Conservation (phyloP, 1,140 invertebrate species). For the Drosophila seguyi region DNA sequence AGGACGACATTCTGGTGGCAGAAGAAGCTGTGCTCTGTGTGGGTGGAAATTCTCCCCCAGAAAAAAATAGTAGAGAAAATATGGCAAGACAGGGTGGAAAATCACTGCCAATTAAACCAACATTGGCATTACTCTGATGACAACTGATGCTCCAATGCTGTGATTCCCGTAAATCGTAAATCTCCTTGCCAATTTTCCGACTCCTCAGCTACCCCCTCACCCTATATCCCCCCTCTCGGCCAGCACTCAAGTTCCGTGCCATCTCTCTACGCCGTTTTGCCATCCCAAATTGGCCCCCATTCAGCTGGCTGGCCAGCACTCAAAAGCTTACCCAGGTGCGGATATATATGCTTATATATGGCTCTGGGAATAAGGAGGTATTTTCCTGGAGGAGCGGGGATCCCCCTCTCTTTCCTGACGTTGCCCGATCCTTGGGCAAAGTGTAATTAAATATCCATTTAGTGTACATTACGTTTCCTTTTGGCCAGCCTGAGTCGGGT, state of each 20-base stretch:
- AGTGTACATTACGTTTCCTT: constrained; percentile 80
- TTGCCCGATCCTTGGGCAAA: constrained; percentile 48
- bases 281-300: constrained; percentile 44
- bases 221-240: background rate
- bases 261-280: constrained; percentile 18
- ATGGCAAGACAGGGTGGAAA: background rate
- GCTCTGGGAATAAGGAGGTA: constrained; percentile 2
- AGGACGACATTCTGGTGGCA: constrained; percentile 5
- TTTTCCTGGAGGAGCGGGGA: background rate
- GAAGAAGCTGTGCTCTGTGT: no score
- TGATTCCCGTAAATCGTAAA: constrained; percentile 7
- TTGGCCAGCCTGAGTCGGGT: constrained; percentile 62
- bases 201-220: no score
- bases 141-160: constrained; percentile 16
- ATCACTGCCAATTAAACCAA: constrained; percentile 18
- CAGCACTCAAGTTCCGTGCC: constrained; percentile 27
- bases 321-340: constrained; percentile 43
- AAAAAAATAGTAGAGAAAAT: background rate
- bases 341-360: constrained; percentile 1
- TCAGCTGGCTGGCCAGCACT: constrained; percentile 28
- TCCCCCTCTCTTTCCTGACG: background rate
- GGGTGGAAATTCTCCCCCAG: no score
- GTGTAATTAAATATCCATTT: constrained; percentile 83
- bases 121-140: constrained; percentile 19
- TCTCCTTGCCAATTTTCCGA: constrained; percentile 14